These are phyloP conservation scores for Electrophaes corylata DNA, from an alignment of 2,888 invertebrate species.

Conservation along the genomic window DNA sequence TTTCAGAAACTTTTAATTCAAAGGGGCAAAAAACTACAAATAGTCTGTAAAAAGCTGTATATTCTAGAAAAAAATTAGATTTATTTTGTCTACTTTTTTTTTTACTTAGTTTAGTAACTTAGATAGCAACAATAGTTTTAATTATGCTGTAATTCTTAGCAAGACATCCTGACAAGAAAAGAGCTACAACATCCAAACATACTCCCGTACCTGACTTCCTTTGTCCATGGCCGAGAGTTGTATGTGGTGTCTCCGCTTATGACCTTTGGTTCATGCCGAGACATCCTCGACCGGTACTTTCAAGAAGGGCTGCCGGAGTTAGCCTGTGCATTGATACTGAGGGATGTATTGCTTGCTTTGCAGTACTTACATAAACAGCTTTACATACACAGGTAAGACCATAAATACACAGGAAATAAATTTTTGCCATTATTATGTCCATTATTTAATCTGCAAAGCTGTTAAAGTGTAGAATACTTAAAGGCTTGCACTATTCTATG, in stretches of 20 bases:
- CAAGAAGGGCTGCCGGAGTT: conserved; percentile 91
- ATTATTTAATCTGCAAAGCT: no score
- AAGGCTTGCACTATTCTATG: no score
- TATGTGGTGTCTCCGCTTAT: conserved; percentile 92
- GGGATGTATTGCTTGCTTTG: conserved; percentile 91
- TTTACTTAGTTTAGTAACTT: no score
- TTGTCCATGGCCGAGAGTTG: conserved; percentile 90
- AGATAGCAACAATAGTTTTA: no score
- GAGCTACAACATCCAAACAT: conserved; percentile 92
- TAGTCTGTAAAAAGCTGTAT: no score
- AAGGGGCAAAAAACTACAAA: no score
- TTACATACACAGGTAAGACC: conserved; percentile 91
- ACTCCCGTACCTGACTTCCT: conserved; percentile 89
- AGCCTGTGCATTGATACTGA: conserved; percentile 90
- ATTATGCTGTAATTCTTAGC: conserved; percentile 72
- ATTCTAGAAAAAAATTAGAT: no score
- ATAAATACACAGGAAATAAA: no score
- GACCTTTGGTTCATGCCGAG: conserved; percentile 93
- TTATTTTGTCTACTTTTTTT: no score
- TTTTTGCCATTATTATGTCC: no score
- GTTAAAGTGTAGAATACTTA: no score
- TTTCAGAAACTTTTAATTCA: no score
- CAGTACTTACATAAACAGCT: conserved; percentile 94
- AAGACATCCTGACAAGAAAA: conserved; percentile 91
- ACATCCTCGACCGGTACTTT: conserved; percentile 91